Base-by-base conservation (phyloP, 2,797 vertebrate species). In the Ctenosaura bakeri region DNA sequence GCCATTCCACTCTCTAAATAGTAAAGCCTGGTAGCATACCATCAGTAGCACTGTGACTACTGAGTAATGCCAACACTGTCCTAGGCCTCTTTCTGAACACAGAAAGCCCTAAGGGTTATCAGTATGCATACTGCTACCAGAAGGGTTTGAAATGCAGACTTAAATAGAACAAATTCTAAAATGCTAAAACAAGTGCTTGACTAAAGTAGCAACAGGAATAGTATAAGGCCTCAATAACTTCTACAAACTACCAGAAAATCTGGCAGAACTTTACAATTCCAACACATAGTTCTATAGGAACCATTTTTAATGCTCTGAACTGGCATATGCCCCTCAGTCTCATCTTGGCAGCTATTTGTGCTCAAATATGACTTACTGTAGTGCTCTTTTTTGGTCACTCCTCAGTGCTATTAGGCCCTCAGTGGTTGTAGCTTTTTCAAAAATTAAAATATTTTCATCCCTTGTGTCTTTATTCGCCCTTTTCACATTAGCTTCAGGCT, bases 151-250 rank as follows among this genome's bases (percentile, higher is more conserved):
- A 95, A 92, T 92, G 81, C 79, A 80, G 86, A 88, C 73, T 95
- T 93, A 81, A 1, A 86, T 89, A 66, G 85, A 94, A 89, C 82
- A 93, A 92, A 92, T 82, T 35, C 20, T 42, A 46, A 38, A 77
- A 77, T 0, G 77, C 2, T 91, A 88, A 94, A 94, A 86, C 88
- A 93, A 95, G 92, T 89, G 89, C 84, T 38, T 85, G 46, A 84
- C 0, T 0, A 94, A 54, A 94, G 94, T 94, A 94, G 95, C 94
- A 94, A 94, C 93, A 95, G 95, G 92, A 95, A 94, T 85, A 92
- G 85, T 91, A 94, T 94, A 92, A 92, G 92, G 89, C 93, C 56
- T 85, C 66, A 64, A 85, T 71, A 69, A 85, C 66, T 52, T n/a
- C 52, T 56, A 92, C 83, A 59, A 81, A 24, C 2, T 88, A 88